Conservation (phyloP, 2,888 invertebrate genomes). For the Ornithoptera priamus region DNA sequence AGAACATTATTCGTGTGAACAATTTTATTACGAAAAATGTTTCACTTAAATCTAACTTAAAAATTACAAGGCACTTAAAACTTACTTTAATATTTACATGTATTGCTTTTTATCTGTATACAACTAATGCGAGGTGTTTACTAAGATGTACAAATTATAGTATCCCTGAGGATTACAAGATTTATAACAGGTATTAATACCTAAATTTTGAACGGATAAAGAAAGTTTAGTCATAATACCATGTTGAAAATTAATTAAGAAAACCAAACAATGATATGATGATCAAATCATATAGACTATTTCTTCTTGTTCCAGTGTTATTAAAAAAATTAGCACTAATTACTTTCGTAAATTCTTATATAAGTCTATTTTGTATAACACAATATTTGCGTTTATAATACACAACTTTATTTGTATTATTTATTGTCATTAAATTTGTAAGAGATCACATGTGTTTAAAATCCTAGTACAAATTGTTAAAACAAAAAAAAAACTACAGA, state of each 20-base stretch:
- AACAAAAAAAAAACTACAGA: neutral
- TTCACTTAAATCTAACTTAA: slow-evolving; percentile 14
- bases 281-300: neutral
- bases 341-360: no score
- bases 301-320: neutral
- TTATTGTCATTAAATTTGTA: slow-evolving; percentile 6
- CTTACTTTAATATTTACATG: slow-evolving; percentile 26
- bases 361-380: no score
- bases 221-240: neutral
- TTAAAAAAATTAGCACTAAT: neutral
- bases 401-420: neutral
- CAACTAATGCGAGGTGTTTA: slow-evolving; percentile 30
- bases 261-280: neutral
- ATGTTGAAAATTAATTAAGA: neutral
- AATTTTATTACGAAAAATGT: slow-evolving; percentile 1
- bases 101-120: slow-evolving; percentile 4
- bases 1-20: neutral
- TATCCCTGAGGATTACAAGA: neutral
- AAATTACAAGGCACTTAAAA: slow-evolving; percentile 19
- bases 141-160: slow-evolving; percentile 10
- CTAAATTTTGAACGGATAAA: neutral
- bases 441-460: neutral
- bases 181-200: neutral
- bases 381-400: no score
- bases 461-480: neutral